These are phyloP conservation scores for Dendrolimus pini DNA, from an alignment of 2,888 invertebrate genomes.

Conservation along the genomic window DNA sequence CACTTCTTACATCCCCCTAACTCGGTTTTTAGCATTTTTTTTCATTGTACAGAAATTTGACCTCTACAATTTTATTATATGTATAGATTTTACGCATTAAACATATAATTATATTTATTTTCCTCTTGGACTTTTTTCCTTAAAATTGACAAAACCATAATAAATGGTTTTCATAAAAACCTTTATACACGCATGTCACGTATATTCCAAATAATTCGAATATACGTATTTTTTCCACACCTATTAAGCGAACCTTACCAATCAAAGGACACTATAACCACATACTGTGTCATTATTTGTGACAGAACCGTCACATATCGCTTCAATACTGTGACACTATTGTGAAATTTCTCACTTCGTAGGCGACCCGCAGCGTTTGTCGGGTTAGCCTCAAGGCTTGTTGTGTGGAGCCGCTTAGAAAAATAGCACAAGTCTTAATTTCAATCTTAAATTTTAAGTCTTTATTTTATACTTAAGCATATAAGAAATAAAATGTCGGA, in stretches of 20 bases:
- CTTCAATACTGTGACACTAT: conserved; percentile 63
- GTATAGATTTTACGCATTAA: no score
- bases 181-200: conserved; percentile 9
- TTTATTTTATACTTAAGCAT: no score
- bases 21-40: no score
- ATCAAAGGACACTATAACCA: conserved; percentile 41
- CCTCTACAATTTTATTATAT: no score
- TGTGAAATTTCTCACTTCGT: conserved; percentile 63
- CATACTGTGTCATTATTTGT: conserved; percentile 59
- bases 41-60: no score
- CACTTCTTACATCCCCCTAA: no score
- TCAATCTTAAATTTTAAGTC: no score
- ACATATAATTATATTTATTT: no score
- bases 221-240: neutral
- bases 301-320: conserved; percentile 53
- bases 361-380: conserved; percentile 60
- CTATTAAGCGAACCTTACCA: conserved; percentile 34
- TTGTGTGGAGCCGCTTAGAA: neutral
- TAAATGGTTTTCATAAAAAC: neutral
- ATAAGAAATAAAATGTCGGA: no score
- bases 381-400: conserved; percentile 36
- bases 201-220: conserved; percentile 2
- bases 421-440: no score
- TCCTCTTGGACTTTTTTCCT: no score
- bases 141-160: no score